Base-by-base conservation (phyloP, 2,888 invertebrate species). In the Gastrophysa polygoni region DNA sequence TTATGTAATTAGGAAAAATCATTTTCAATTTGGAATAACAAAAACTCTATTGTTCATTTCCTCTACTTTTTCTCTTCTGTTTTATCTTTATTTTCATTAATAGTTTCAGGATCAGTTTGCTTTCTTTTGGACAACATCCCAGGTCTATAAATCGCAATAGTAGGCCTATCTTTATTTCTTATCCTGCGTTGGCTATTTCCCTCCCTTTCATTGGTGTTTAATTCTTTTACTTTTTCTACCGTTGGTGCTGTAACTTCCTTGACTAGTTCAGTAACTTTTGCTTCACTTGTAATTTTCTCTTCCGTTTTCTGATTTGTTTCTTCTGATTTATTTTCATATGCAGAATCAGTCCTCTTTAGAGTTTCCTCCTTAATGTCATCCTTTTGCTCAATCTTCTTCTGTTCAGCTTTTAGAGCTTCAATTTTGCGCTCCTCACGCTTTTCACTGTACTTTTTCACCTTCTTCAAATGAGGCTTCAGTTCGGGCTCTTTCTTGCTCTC, bases 141-240 rank as follows among this genome's bases (percentile, higher is more conserved):
- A 0, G 96, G 96, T 71, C 95, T 89, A 81, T 96, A 96, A 70
- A 96, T 92, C 64, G 92, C 92, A 78, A 95, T 88, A 46, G 94
- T 91, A 20, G 96, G 96, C 44, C 95, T 90, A 82, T 95, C 95
- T 80, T 87, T 87, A 74, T 87, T 87, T 70, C 85, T 80, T 70
- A 87, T 87, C 67, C 87, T 80, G 64, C 85, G 73, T 51, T 71
- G 69, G n/a, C 63, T 64, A 16, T 61, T 61, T 14, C 63, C 57
- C 6, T 66, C 70, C 28, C n/a, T 51, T 20, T 68, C 69, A 59
- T 67, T 68, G 20, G 56, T 58, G 48, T 60, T 66, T 29, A 16
- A n/a, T 34, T 70, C 68, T 59, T 51, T 67, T 24, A 68, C 66
- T 34, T 44, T 49, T n/a, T 64, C 52, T 46, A 65, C 66, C 32